A percentile compares a stretch with the other conserved stretches of the same genome.
phyloP scores from a whole-genome alignment of 2,888 invertebrate species.

The Orthosia cruda region DNA sequence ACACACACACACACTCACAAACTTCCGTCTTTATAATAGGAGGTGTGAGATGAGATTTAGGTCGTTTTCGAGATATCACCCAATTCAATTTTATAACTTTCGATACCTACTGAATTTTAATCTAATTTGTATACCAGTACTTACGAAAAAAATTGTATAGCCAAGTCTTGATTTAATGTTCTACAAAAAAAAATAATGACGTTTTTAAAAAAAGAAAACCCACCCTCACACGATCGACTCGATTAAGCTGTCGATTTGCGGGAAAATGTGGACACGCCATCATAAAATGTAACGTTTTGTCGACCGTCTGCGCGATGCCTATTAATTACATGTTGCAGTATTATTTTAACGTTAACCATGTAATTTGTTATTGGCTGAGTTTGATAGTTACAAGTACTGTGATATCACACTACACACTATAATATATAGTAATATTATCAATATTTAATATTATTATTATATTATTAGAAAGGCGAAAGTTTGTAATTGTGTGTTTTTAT shows the following conservation, averaged over 20 bases:
- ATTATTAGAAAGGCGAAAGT: too few species aligned
- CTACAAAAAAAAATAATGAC: constrained; percentile 2
- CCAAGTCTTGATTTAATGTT: constrained; percentile 5
- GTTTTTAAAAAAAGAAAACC: constrained; percentile 25
- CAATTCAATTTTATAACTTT: background rate
- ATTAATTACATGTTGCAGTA: constrained; percentile 37
- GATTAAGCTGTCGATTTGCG: constrained; percentile 56
- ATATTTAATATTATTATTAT: too few species aligned
- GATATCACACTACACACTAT: too few species aligned
- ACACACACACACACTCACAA: too few species aligned
- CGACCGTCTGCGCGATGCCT: constrained; percentile 29
- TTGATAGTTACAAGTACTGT: background rate
- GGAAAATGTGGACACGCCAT: constrained; percentile 53
- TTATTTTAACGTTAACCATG: constrained; percentile 15
- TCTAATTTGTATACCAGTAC: background rate
- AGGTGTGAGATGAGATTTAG: background rate
- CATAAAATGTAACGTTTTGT: constrained; percentile 48
- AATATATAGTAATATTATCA: too few species aligned
- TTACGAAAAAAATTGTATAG: background rate
- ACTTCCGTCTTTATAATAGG: too few species aligned
- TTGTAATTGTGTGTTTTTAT: too few species aligned
- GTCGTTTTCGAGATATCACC: background rate
- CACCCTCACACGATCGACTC: constrained; percentile 30
- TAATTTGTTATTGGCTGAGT: constrained; percentile 11
- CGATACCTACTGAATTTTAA: background rate